Base-by-base conservation (phyloP, 2,797 vertebrate genomes). In the Synaphobranchus kaupii region DNA sequence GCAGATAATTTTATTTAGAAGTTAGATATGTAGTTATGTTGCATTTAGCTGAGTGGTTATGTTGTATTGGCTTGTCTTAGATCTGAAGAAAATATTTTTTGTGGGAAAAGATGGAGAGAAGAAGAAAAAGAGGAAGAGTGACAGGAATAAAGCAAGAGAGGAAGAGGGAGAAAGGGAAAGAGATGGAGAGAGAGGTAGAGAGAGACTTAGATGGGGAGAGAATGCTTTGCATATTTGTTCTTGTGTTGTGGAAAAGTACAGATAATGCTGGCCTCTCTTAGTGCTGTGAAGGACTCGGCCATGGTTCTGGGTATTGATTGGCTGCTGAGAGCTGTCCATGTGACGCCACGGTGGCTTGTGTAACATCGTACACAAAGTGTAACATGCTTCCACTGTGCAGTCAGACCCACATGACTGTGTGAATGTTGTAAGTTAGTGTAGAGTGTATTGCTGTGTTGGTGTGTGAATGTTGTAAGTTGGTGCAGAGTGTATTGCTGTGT, bases 351-450 rank as follows among this genome's bases (percentile, higher is more conserved):
- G 91, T 39, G 84, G 78, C 92, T 94, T 88, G 91, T 93, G 91
- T 91, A 93, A 90, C 94, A 93, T 39, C 39, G 91, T 92, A 94
- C 94, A 54, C 7, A 95, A 95, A 96, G 95, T n/a, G n/a, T n/a
- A 96, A 95, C 95, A 93, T 20, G 22, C 66, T 28, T 7, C 92
- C 91, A 94, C 93, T 95, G 94, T 94, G 92, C 93, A 88, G 94
- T 87, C 91, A 90, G 85, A 89, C 90, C 90, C 88, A 89, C 84
- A n/a, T n/a, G n/a, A n/a, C n/a, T 39, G 39, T 39, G 39, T 39
- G 39, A 39, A 39, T 39, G 39, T 39, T n/a, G n/a, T n/a, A n/a
- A n/a, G n/a, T n/a, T 39, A 2, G 39, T 39, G 39, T 2, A 39
- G 39, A 39, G 39, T 39, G 39, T 39, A 39, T 39, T 39, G 39